These are phyloP conservation scores for Rhynchopsitta pachyrhyncha DNA, from an alignment of 2,113 vertebrate species.

Conservation along the genomic window DNA sequence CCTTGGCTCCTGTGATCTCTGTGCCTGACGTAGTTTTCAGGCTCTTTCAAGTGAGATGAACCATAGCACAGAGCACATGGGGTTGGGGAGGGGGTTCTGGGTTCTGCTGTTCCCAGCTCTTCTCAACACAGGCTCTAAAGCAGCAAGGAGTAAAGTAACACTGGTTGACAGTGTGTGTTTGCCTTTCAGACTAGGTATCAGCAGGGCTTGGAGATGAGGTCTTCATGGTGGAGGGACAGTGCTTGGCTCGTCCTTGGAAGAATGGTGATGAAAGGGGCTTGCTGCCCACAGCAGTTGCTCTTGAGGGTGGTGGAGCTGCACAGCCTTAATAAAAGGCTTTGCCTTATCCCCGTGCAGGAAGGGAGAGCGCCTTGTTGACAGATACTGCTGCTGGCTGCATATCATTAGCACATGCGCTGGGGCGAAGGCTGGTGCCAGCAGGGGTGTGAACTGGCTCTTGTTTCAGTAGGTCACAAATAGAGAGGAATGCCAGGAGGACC, in stretches of 20 bases:
- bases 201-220: background rate
- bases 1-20: background rate
- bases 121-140: background rate
- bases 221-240: background rate
- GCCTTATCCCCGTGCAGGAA: background rate
- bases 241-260: background rate
- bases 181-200: background rate
- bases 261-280: background rate
- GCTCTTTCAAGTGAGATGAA: background rate
- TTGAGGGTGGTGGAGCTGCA: background rate
- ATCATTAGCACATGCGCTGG: background rate
- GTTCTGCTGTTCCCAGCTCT: background rate
- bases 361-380: background rate
- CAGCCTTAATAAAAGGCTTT: constrained; percentile 4
- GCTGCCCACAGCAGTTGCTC: background rate
- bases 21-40: background rate
- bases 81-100: background rate
- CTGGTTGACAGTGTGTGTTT: background rate
- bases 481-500: background rate
- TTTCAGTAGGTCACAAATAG: constrained; percentile 19
- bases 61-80: background rate
- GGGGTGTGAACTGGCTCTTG: constrained; percentile 32
- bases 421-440: constrained; percentile 12
- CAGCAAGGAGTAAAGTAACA: background rate
- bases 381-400: constrained; percentile 36